phyloP scores from a whole-genome alignment of 2,888 invertebrate species.

The Trypoxylon attenuatum region DNA sequence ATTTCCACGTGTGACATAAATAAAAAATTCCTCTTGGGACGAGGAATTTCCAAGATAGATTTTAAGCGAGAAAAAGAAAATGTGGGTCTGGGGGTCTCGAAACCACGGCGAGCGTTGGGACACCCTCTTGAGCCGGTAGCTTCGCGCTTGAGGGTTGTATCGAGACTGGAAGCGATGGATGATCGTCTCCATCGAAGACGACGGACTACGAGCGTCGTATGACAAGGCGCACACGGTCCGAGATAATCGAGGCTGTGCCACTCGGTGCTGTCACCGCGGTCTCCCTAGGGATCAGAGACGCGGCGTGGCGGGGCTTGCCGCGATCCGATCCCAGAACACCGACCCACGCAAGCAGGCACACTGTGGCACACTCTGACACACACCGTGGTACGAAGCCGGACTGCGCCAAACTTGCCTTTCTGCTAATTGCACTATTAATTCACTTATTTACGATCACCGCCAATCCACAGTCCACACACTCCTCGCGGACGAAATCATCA shows the following conservation, averaged over 20 bases:
- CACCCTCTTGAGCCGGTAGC: constrained; percentile 33
- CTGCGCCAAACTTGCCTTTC: constrained; percentile 35
- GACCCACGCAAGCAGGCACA: constrained; percentile 27
- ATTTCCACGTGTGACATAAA: no score
- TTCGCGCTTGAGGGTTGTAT: constrained; percentile 55
- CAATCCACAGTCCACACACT: constrained; percentile 43
- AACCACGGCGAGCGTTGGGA: not conserved
- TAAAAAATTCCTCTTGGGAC: no score
- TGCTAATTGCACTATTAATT: constrained; percentile 58
- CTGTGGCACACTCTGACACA: no score
- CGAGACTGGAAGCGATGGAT: constrained; percentile 43
- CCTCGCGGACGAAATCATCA: constrained; percentile 11
- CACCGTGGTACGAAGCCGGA: no score
- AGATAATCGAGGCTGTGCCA: constrained; percentile 69
- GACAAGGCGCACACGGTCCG: constrained; percentile 48
- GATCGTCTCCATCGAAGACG: constrained; percentile 11
- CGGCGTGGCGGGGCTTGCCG: no score
- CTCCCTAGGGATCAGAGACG: constrained; percentile 51
- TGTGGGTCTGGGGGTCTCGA: constrained; percentile 2
- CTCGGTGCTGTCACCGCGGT: constrained; percentile 69
- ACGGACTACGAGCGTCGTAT: constrained; percentile 15
- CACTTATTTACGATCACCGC: constrained; percentile 57
- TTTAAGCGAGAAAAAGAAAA: no score
- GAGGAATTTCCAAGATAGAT: no score
- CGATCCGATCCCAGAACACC: constrained; percentile 53